A percentile compares a stretch with the other conserved stretches of the same genome.
These are phyloP conservation scores for Agrenia bidenticulata DNA, from an alignment of 2,888 invertebrate genomes.

Conservation along the genomic window DNA sequence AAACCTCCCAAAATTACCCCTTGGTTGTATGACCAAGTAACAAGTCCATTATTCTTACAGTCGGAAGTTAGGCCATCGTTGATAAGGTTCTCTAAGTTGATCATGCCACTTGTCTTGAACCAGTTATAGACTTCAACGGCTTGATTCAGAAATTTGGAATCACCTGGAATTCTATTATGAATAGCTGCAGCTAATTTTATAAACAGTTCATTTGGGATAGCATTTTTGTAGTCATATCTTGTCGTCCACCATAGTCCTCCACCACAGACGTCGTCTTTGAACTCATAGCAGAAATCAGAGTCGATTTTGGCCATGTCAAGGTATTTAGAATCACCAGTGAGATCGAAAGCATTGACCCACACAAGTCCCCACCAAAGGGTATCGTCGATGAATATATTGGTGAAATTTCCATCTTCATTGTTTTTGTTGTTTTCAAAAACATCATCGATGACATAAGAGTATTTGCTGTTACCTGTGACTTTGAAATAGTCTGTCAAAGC, in stretches of 20 bases:
- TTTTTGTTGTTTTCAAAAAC: conserved; percentile 45
- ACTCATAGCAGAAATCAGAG: conserved; percentile 43
- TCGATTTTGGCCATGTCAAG: conserved; percentile 47
- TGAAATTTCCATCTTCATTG: conserved; percentile 44
- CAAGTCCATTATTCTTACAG: conserved; percentile 42
- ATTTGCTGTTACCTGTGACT: conserved; percentile 29
- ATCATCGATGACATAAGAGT: conserved; percentile 39
- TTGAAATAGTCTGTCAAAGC: conserved; percentile 46
- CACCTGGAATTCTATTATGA: conserved; percentile 44
- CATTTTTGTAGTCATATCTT: conserved; percentile 40
- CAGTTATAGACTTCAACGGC: conserved; percentile 43
- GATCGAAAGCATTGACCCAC: conserved; percentile 42
- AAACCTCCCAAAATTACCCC: conserved; percentile 49
- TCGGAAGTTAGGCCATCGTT: conserved; percentile 47
- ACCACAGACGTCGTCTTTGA: conserved; percentile 39
- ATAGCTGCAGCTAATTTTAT: conserved; percentile 46
- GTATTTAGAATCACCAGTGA: conserved; percentile 41
- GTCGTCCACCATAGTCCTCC: conserved; percentile 43
- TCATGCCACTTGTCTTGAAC: conserved; percentile 44
- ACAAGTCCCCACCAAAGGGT: conserved; percentile 47
- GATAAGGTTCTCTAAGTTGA: conserved; percentile 43
- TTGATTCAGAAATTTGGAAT: conserved; percentile 34
- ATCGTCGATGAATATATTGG: conserved; percentile 40
- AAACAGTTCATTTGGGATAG: conserved; percentile 47
- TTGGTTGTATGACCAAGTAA: conserved; percentile 49